Evolutionary conservation across 2,888 invertebrate species (phyloP).

Genomic region (Brachyopa scutellaris): DNA sequence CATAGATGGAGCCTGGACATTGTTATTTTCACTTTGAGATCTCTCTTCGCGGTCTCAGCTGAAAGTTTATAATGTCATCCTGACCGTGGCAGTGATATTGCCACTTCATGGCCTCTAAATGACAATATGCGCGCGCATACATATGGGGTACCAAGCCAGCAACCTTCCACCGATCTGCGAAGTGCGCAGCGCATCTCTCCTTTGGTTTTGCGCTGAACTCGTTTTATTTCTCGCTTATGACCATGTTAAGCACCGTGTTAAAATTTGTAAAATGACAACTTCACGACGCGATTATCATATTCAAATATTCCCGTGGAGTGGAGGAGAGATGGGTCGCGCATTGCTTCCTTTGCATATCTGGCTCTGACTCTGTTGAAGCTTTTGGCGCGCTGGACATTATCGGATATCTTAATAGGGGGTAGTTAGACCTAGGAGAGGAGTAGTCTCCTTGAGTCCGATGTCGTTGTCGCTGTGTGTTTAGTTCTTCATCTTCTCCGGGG

Average conservation of each 20-base stretch:
- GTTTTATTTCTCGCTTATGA: conserved; percentile 73
- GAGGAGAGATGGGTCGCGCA: conserved; percentile 37
- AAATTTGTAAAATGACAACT: conserved; percentile 77
- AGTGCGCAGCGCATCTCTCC: conserved; percentile 54
- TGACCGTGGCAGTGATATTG: conserved; percentile 71
- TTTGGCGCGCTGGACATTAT: conserved; percentile 70
- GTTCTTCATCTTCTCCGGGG: conserved; percentile 47
- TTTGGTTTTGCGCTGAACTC: conserved; percentile 46
- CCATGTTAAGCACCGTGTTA: conserved; percentile 75
- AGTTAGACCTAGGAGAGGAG: conserved; percentile 65
- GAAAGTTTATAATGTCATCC: conserved; percentile 72
- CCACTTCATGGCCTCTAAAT: conserved; percentile 71
- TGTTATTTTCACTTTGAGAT: conserved; percentile 70
- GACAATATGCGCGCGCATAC: conserved; percentile 54
- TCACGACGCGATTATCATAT: conserved; percentile 77
- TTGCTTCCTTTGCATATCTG: background rate
- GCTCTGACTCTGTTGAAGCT: conserved; percentile 33
- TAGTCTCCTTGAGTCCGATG: conserved; percentile 59
- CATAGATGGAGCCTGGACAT: conserved; percentile 47
- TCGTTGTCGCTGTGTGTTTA: conserved; percentile 27
- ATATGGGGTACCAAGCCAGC: conserved; percentile 44
- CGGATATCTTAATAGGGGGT: conserved; percentile 73
- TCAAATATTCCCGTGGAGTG: conserved; percentile 73
- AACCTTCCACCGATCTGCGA: conserved; percentile 39
- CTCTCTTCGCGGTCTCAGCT: conserved; percentile 43